Evolutionary conservation across 1,140 invertebrate species (phyloP).

Genomic region (Eriosoma lanigerum): DNA sequence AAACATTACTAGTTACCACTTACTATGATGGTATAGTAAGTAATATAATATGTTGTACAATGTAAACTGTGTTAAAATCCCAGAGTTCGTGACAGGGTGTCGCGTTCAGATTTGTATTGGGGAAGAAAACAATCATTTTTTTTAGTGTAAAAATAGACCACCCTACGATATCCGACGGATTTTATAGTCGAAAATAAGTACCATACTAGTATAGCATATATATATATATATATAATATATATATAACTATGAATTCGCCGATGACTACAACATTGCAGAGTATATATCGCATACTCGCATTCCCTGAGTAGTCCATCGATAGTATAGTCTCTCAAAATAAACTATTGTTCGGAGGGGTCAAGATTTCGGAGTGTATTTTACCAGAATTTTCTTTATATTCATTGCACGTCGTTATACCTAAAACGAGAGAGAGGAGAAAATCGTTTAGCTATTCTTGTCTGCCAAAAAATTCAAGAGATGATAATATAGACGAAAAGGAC

Average conservation of each 20-base stretch:
- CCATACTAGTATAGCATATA: neutral
- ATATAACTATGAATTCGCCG: neutral
- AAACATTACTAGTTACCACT: too few species aligned
- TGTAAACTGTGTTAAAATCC: too few species aligned
- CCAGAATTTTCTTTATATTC: conserved; percentile 18
- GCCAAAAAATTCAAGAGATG: neutral
- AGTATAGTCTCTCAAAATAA: neutral
- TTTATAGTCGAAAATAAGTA: neutral
- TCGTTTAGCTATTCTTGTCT: neutral
- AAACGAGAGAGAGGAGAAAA: neutral
- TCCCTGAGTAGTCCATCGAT: neutral
- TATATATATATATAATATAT: neutral
- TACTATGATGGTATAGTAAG: too few species aligned
- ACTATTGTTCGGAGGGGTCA: conserved; percentile 3
- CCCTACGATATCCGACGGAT: too few species aligned
- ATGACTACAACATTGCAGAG: neutral
- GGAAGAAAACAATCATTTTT: too few species aligned
- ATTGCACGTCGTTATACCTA: neutral
- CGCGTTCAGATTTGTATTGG: too few species aligned
- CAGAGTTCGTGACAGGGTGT: too few species aligned
- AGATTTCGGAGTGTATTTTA: conserved; percentile 17
- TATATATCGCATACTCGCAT: neutral
- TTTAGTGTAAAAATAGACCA: too few species aligned
- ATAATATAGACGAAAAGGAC: neutral
- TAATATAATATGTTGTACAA: too few species aligned